A percentile compares a stretch with the other conserved stretches of the same genome.
These are phyloP conservation scores for Lysiphlebus fabarum DNA, from an alignment of 1,140 invertebrate species.

Conservation along the genomic window DNA sequence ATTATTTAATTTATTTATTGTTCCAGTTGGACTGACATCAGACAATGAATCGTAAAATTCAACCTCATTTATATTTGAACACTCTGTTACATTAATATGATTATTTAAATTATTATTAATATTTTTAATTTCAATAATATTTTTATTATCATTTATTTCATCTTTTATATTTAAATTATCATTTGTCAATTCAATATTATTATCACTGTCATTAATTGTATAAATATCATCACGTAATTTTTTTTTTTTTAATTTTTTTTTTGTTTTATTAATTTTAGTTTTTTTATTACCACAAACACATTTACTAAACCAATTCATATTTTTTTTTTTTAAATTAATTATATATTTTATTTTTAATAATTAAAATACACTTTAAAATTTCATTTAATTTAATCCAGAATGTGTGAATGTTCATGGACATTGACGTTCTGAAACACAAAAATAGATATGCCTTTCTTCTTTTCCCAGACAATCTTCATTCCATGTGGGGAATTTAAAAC, in stretches of 20 bases:
- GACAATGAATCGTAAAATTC: constrained; percentile 23
- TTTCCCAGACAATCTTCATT: background rate
- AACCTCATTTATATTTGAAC: background rate
- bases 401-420: background rate
- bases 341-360: too few species aligned
- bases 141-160: background rate
- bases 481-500: background rate
- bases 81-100: background rate
- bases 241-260: constrained; percentile 15
- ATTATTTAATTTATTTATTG: background rate
- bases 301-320: constrained; percentile 27
- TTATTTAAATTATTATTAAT: background rate
- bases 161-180: background rate
- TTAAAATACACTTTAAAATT: background rate
- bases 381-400: background rate
- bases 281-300: constrained; percentile 28
- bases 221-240: constrained; percentile 11
- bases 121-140: background rate
- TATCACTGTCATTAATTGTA: constrained; percentile 5
- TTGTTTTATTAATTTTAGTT: constrained; percentile 8
- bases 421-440: background rate
- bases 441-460: constrained; percentile 6
- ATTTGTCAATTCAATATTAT: background rate
- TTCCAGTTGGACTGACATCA: constrained; percentile 3
- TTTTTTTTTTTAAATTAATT: too few species aligned